phyloP scores from a whole-genome alignment of 2,113 vertebrate genomes.

The Micromys minutus region DNA sequence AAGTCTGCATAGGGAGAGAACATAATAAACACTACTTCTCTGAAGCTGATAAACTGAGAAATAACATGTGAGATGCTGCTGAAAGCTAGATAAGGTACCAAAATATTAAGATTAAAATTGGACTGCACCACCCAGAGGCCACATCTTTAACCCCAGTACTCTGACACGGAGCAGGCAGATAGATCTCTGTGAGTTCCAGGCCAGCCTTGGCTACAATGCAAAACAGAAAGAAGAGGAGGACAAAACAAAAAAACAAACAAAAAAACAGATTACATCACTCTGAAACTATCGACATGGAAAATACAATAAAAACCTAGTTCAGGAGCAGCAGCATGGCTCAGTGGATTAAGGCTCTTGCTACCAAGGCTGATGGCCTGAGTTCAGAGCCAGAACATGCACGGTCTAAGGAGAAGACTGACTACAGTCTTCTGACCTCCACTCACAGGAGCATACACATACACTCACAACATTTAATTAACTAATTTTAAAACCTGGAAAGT shows the following conservation, averaged over 20 bases:
- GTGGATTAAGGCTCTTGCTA: neutral
- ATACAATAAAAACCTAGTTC: neutral
- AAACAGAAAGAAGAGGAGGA: neutral
- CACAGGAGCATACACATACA: neutral
- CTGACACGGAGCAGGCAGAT: neutral
- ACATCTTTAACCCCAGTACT: neutral
- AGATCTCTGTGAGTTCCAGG: neutral
- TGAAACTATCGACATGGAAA: neutral
- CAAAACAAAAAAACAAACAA: too few species aligned
- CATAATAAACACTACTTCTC: conserved; percentile 10
- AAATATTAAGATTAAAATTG: conserved; percentile 3
- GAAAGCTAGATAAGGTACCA: neutral
- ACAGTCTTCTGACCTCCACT: neutral
- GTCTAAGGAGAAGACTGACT: neutral
- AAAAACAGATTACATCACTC: neutral
- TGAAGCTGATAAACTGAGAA: conserved; percentile 23
- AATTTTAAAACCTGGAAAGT: neutral
- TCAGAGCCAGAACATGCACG: neutral
- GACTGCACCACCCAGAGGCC: neutral
- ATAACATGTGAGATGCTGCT: neutral
- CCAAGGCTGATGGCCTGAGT: neutral
- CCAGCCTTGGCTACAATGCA: neutral
- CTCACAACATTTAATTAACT: neutral
- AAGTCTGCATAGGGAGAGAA: neutral
- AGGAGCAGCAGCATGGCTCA: neutral